phyloP scores from a whole-genome alignment of 2,113 vertebrate species.

The Cricetomys ansorgei region DNA sequence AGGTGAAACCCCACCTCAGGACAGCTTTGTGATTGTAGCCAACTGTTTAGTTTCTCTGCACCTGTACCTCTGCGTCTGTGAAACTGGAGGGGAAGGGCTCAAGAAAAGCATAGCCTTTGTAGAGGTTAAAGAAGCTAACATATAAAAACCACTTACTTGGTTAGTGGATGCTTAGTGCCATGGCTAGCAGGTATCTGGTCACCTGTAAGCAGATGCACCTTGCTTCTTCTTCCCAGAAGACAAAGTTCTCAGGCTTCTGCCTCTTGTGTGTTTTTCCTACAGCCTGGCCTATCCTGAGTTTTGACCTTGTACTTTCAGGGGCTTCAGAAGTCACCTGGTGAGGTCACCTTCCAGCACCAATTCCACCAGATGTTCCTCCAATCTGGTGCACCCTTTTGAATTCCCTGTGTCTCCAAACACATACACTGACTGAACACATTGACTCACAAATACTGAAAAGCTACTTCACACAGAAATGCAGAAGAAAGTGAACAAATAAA shows the following conservation, averaged over 20 bases:
- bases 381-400: neutral
- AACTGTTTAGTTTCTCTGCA: neutral
- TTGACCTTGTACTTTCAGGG: neutral
- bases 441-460: neutral
- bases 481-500: neutral
- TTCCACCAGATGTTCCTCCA: neutral
- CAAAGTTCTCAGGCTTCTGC: neutral
- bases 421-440: neutral
- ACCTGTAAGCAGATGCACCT: neutral
- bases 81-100: neutral
- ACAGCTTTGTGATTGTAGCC: neutral
- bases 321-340: no score
- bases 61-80: neutral
- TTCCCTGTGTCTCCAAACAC: neutral
- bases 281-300: no score
- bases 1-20: neutral
- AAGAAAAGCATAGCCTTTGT: neutral
- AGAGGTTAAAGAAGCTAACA: neutral
- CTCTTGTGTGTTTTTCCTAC: neutral
- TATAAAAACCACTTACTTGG: neutral
- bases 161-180: neutral
- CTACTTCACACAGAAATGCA: neutral
- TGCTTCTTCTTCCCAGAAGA: neutral
- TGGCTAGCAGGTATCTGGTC: rapidly evolving
- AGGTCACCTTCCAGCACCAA: neutral